These are phyloP conservation scores for Coendou prehensilis DNA, from an alignment of 2,797 vertebrate genomes.

Conservation along the genomic window DNA sequence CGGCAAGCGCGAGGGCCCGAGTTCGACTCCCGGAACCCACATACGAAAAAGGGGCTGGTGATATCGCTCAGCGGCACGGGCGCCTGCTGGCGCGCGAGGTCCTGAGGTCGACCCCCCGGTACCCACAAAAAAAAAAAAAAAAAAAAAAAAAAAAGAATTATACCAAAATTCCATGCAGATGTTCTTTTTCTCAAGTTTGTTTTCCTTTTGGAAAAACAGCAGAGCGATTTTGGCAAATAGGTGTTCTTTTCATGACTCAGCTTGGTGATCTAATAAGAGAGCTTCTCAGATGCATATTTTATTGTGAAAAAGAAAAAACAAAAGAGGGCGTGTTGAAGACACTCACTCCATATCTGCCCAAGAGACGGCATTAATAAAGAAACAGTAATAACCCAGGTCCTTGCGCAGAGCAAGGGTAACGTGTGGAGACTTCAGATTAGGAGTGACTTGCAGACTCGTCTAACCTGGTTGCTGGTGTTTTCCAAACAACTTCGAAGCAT, in stretches of 20 bases:
- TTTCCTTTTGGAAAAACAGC: not conserved
- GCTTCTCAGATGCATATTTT: slow-evolving; percentile 15
- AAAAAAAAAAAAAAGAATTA: too few relatives aligned
- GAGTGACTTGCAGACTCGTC: not conserved
- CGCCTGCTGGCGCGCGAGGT: too few relatives aligned
- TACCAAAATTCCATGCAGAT: slow-evolving; percentile 19
- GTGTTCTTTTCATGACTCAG: not conserved
- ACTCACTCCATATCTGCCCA: not conserved
- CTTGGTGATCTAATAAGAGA: slow-evolving; percentile 41
- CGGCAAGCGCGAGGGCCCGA: too few relatives aligned
- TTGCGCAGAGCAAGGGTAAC: not conserved
- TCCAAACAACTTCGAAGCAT: slow-evolving; percentile 42
- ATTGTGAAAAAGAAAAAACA: slow-evolving; percentile 6
- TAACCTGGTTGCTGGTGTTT: slow-evolving; percentile 18
- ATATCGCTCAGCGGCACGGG: too few relatives aligned
- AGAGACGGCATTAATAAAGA: not conserved
- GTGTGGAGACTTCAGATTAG: not conserved
- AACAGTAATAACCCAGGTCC: not conserved
- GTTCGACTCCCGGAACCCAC: too few relatives aligned
- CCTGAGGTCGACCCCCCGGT: too few relatives aligned
- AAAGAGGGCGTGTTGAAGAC: not conserved
- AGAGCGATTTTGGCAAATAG: slow-evolving; percentile 21
- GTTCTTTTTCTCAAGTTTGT: slow-evolving; percentile 20
- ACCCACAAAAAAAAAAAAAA: too few relatives aligned
- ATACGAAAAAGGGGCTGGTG: too few relatives aligned